Evolutionary conservation across 1,140 invertebrate species (phyloP), one percentile per base, ranked within the genome.

Genomic region (Ericerus pela): DNA sequence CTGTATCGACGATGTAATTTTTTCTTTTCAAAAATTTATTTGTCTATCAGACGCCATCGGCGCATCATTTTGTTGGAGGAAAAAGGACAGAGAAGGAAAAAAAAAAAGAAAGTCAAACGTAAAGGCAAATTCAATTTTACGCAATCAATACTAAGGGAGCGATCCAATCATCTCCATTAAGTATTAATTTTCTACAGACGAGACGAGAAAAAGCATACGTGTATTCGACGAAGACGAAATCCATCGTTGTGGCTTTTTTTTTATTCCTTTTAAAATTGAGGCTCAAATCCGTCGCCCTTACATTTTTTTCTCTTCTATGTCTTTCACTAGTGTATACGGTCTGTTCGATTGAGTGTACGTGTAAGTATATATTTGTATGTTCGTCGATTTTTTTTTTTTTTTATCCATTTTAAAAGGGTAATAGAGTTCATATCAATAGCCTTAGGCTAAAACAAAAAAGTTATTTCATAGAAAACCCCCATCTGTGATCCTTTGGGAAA

Each of bases 401-500:
- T 24, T 10, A 20, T 22, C 4, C 41, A 47, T 24, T 18, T 24
- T 47, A 24, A 47, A 47, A 47, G 41, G 41, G 20, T 47, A 38
- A 41, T 18, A 41, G 26, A 47, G 41, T 47, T 47, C 41, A 47
- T 47, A 47, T 2, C 2, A 24, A 47, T 47, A 24, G 8, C 41
- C 41, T 47, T 24, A 47, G 41, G 41, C 41, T 47, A 47, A 47
- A 47, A 47, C 41, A n/a, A n/a, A 47, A 47, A 47, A 47, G 20
- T 47, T 47, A 47, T 47, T 47, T 47, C 41, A 2, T 10, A 47
- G 41, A 47, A 47, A n/a, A n/a, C n/a, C 41, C 41, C 41, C 14
- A 47, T 47, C 41, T 24, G 41, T 47, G 26, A 47, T 47, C 41
- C 41, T 47, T 47, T 47, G 41, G 41, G 41, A 47, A 47, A 47